Conservation (phyloP, 1,140 invertebrate species). For the Hydropsyche tenuis region DNA sequence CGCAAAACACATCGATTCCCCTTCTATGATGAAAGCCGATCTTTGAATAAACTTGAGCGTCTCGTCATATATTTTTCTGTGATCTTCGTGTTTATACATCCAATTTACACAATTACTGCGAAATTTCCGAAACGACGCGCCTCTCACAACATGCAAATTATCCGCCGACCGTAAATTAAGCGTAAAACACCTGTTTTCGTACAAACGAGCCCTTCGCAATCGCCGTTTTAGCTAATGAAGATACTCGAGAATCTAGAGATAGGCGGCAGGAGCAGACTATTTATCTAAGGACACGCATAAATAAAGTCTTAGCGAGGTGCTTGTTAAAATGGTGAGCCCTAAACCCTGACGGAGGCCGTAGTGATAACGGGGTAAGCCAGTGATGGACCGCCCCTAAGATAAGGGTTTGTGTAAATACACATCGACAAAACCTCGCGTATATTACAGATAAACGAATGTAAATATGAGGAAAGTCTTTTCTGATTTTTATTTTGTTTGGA, state of each 20-base stretch:
- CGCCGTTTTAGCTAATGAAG: slow-evolving; percentile 43
- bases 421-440: not conserved
- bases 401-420: slow-evolving; percentile 8
- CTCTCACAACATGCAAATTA: too few species aligned
- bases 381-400: slow-evolving; percentile 44
- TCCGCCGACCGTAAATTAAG: slow-evolving; percentile 2
- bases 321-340: slow-evolving; percentile 33
- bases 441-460: not conserved
- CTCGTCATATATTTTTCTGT: too few species aligned
- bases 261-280: slow-evolving; percentile 22
- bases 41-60: too few species aligned
- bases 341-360: slow-evolving; percentile 31
- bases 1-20: not conserved
- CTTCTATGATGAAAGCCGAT: too few species aligned
- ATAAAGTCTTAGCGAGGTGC: slow-evolving; percentile 38
- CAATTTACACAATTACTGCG: too few species aligned
- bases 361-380: slow-evolving; percentile 48
- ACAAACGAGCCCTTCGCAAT: slow-evolving; percentile 28
- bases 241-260: slow-evolving; percentile 10
- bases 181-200: slow-evolving; percentile 29
- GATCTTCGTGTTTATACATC: too few species aligned
- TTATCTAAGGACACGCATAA: slow-evolving; percentile 46
- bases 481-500: too few species aligned
- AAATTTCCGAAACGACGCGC: too few species aligned
- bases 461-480: too few species aligned